These are phyloP conservation scores for Cisticola juncidis DNA, from an alignment of 2,113 vertebrate species.

Conservation along the genomic window DNA sequence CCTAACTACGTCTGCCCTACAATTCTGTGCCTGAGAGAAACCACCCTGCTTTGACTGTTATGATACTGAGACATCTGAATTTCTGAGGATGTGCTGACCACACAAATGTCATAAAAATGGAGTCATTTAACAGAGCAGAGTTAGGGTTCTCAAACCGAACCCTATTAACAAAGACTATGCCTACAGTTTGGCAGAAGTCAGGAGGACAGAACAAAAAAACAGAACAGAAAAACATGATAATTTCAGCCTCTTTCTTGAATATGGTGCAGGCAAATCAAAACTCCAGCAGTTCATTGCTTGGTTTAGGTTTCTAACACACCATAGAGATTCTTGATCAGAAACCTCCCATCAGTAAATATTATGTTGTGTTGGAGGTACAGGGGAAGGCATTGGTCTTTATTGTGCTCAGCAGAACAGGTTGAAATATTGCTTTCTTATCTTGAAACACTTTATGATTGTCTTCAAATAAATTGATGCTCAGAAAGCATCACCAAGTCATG, in stretches of 20 bases:
- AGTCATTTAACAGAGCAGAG: background rate
- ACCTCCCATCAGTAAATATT: background rate
- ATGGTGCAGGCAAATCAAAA: background rate
- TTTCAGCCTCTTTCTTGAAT: background rate
- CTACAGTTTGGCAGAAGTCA: background rate
- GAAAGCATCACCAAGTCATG: constrained; percentile 2
- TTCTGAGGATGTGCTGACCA: background rate
- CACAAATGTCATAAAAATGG: background rate
- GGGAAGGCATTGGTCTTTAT: background rate
- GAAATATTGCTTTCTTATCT: background rate
- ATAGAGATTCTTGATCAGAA: background rate
- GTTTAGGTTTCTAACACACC: background rate
- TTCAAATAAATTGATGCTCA: constrained; percentile 25
- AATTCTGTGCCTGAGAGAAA: background rate
- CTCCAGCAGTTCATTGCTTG: background rate
- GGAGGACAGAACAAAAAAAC: background rate
- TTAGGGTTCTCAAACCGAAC: background rate
- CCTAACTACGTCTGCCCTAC: rapidly evolving
- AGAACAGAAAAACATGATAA: too few species aligned
- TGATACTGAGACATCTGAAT: background rate
- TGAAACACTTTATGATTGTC: background rate
- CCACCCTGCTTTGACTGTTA: background rate
- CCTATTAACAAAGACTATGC: background rate
- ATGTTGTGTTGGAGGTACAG: rapidly evolving
- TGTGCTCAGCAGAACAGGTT: background rate